phyloP scores from a whole-genome alignment of 2,888 invertebrate species.

The Napeogenes sylphis region DNA sequence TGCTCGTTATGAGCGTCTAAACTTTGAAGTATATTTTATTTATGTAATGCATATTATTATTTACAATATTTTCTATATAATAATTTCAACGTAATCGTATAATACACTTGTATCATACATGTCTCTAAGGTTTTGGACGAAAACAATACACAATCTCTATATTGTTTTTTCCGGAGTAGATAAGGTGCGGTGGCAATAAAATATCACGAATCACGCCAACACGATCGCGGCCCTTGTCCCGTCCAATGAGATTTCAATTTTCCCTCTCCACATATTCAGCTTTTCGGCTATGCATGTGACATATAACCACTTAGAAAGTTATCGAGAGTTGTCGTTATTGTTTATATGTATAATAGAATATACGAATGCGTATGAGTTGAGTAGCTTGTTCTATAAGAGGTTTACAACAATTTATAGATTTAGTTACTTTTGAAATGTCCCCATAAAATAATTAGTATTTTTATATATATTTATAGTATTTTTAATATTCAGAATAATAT shows the following conservation, averaged over 20 bases:
- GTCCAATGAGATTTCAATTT: conserved; percentile 58
- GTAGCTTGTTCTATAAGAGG: conserved; percentile 1
- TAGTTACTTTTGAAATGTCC: no score
- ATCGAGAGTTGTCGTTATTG: conserved; percentile 4
- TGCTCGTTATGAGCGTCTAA: conserved; percentile 25
- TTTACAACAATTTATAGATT: no score
- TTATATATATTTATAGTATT: no score
- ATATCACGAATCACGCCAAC: conserved; percentile 40
- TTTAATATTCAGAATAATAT: neutral
- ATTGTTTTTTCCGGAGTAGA: conserved; percentile 28
- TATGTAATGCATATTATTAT: neutral
- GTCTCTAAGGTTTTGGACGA: no score
- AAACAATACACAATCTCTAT: no score
- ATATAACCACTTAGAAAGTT: conserved; percentile 21
- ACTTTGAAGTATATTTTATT: neutral
- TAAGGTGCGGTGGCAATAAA: conserved; percentile 47
- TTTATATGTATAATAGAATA: conserved; percentile 1
- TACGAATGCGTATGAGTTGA: neutral
- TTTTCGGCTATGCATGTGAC: conserved; percentile 44
- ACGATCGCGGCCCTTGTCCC: conserved; percentile 38
- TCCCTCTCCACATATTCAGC: conserved; percentile 50
- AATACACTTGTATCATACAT: no score
- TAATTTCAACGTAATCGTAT: neutral
- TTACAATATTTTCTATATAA: neutral
- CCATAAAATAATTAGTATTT: no score